Conservation (phyloP, 2,113 vertebrate species). For the Callithrix jacchus region DNA sequence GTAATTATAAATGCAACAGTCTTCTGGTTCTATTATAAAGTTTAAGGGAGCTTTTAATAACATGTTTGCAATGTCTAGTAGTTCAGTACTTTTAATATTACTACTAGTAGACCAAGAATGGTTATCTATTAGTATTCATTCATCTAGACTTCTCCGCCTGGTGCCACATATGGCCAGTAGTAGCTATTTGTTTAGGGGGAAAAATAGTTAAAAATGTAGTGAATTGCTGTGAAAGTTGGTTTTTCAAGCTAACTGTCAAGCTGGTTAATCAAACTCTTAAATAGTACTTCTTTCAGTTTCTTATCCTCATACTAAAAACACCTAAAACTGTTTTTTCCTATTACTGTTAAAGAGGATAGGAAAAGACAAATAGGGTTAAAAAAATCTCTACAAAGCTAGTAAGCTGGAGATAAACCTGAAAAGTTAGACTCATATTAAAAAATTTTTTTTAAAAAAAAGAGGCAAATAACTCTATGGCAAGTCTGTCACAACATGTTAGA, state of each 20-base stretch:
- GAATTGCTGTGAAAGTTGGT: not conserved
- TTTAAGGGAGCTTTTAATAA: not conserved
- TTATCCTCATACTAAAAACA: not conserved
- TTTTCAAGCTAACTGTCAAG: not conserved
- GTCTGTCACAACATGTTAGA: constrained; percentile 20
- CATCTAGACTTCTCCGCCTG: not conserved
- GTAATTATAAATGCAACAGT: not conserved
- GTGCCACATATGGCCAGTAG: not conserved
- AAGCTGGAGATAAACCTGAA: not conserved
- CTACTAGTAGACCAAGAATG: not conserved
- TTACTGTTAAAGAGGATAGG: not conserved
- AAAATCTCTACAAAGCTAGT: not conserved
- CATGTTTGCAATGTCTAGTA: not conserved
- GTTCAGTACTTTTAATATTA: not conserved
- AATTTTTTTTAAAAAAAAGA: not conserved
- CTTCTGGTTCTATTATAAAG: not conserved
- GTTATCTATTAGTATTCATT: not conserved
- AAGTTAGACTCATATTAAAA: not conserved
- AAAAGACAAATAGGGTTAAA: not conserved
- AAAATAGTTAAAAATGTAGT: not conserved
- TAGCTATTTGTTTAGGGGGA: not conserved
- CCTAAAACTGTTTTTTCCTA: not conserved
- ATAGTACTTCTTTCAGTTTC: not conserved
- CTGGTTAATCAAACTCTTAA: not conserved
- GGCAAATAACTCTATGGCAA: not conserved